A percentile compares a stretch with the other conserved stretches of the same genome.
These are phyloP conservation scores for Characodon lateralis DNA, from an alignment of 2,797 vertebrate genomes.

Conservation along the genomic window DNA sequence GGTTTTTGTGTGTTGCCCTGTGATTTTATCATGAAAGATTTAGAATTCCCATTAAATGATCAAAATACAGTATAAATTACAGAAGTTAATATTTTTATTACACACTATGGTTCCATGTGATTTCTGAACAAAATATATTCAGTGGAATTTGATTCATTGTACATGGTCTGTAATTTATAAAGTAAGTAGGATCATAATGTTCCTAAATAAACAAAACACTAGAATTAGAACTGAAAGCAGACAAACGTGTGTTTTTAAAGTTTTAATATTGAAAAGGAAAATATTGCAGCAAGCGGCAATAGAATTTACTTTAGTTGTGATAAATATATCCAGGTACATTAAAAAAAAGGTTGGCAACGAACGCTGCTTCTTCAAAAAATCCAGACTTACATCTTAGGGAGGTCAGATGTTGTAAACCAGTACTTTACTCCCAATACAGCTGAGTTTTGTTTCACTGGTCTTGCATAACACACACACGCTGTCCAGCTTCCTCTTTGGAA, in stretches of 20 bases:
- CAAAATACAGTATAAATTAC: too few species aligned
- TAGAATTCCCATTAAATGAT: too few species aligned
- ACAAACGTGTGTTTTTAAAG: too few species aligned
- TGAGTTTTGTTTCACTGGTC: not conserved
- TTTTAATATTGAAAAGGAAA: too few species aligned
- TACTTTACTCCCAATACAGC: not conserved
- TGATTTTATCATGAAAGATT: too few species aligned
- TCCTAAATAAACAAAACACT: too few species aligned
- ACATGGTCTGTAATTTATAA: not conserved
- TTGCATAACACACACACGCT: not conserved
- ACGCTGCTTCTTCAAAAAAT: not conserved
- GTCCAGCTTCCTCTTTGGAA: not conserved
- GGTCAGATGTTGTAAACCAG: not conserved
- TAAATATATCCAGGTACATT: not conserved
- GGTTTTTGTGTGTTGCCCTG: too few species aligned
- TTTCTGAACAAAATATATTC: not conserved
- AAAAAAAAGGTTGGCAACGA: too few species aligned
- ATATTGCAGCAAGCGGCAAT: not conserved
- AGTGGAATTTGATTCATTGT: not conserved
- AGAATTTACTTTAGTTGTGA: not conserved
- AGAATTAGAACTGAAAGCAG: too few species aligned
- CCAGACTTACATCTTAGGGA: not conserved
- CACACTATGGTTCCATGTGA: too few species aligned
- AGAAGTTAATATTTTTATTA: too few species aligned
- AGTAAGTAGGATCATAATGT: too few species aligned